phyloP scores from a whole-genome alignment of 30 jellyfish, hydroid and myxozoan genomes.

The Catostylus mosaicus region DNA sequence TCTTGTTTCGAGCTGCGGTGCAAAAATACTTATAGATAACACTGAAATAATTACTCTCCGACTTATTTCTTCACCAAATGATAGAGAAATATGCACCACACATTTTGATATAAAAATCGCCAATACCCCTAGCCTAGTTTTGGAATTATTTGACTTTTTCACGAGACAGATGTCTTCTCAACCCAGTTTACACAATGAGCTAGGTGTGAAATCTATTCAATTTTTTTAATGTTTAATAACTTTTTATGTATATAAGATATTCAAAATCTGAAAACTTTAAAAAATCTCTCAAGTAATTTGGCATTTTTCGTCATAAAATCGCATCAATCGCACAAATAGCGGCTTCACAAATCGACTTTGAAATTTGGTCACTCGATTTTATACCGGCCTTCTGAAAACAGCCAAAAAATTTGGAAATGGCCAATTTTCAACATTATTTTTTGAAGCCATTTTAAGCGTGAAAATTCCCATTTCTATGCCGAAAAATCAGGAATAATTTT shows the following conservation, averaged over 20 bases:
- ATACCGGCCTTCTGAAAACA: background rate
- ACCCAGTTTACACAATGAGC: background rate
- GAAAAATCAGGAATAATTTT: too few species aligned
- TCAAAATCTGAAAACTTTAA: background rate
- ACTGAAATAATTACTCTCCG: background rate
- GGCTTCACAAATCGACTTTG: constrained; percentile 10
- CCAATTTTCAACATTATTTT: too few species aligned
- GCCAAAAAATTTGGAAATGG: too few species aligned
- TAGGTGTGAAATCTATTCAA: background rate
- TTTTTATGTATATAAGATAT: background rate
- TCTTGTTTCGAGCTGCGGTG: background rate
- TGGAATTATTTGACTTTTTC: background rate
- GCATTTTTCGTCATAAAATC: background rate
- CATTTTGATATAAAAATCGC: background rate
- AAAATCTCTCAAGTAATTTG: background rate
- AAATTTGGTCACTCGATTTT: background rate
- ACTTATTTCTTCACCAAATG: background rate
- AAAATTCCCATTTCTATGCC: too few species aligned
- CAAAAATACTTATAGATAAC: background rate
- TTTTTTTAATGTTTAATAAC: background rate
- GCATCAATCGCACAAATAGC: background rate
- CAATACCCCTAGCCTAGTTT: background rate
- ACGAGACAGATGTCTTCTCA: background rate
- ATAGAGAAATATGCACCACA: background rate
- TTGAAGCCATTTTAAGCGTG: too few species aligned